Evolutionary conservation across 1,140 invertebrate genomes (phyloP).

Genomic region (Meloidogyne floridensis): DNA sequence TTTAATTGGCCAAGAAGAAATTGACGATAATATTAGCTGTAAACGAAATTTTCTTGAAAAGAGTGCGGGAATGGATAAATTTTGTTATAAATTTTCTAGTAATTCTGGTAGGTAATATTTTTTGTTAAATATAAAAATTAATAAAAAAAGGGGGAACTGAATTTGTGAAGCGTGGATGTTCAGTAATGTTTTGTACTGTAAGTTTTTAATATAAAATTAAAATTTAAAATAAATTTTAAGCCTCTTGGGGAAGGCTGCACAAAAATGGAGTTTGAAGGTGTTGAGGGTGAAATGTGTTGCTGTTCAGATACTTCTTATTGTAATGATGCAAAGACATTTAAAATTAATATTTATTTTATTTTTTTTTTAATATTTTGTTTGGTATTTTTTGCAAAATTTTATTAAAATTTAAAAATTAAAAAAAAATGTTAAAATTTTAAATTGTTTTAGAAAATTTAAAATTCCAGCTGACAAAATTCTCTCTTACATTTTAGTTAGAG

Average conservation of each 20-base stretch:
- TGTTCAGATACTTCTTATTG: slow-evolving; percentile 34
- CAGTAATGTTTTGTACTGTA: slow-evolving; percentile 25
- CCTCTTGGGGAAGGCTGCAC: slow-evolving; percentile 27
- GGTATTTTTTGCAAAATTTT: too few relatives aligned
- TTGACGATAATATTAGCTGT: slow-evolving; percentile 25
- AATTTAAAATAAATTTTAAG: slow-evolving; percentile 21
- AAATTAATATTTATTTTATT: slow-evolving; percentile 5
- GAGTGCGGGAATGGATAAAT: slow-evolving; percentile 24
- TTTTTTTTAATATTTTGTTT: background rate
- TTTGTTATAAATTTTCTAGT: slow-evolving; percentile 31
- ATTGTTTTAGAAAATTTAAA: too few relatives aligned
- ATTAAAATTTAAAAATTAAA: too few relatives aligned
- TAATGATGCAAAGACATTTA: background rate
- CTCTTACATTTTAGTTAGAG: background rate
- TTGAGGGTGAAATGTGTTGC: slow-evolving; percentile 35
- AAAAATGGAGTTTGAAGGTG: slow-evolving; percentile 31
- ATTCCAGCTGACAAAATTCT: background rate
- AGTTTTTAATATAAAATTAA: background rate
- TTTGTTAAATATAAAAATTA: background rate
- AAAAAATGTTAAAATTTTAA: too few relatives aligned
- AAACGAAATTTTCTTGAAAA: slow-evolving; percentile 18
- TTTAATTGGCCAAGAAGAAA: slow-evolving; percentile 26
- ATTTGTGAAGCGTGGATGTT: slow-evolving; percentile 27
- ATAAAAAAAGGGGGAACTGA: slow-evolving; percentile 1
- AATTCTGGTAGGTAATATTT: background rate